These are phyloP conservation scores for Elmis aenea DNA, from an alignment of 2,888 invertebrate genomes.

Conservation along the genomic window DNA sequence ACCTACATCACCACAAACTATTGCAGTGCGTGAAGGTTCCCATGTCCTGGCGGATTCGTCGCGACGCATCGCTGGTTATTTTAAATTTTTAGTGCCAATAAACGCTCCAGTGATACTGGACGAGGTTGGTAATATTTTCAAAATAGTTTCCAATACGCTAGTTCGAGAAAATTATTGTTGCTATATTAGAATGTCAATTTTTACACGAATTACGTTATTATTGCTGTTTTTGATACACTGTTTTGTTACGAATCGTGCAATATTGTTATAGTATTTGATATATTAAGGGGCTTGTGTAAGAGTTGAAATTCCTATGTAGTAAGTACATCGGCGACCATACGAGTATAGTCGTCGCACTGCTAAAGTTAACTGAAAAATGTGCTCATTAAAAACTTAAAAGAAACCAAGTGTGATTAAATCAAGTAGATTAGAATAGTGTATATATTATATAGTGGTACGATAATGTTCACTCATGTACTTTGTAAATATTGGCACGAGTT, in stretches of 20 bases:
- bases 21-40: conserved; percentile 7
- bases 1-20: no score
- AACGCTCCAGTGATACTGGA: conserved; percentile 32
- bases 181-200: no score
- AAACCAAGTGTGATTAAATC: conserved; percentile 44
- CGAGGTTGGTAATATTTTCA: conserved; percentile 2
- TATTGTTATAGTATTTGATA: conserved; percentile 7
- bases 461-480: conserved; percentile 34
- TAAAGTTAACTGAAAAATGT: conserved; percentile 1
- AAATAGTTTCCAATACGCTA: no score
- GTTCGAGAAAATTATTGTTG: no score
- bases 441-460: conserved; percentile 33
- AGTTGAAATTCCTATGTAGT: no score
- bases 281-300: no score
- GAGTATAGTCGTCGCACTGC: no score
- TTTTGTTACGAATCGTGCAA: no score
- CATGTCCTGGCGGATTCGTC: conserved; percentile 15
- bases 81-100: conserved; percentile 32
- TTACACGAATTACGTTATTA: no score
- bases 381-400: conserved; percentile 24
- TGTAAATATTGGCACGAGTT: conserved; percentile 41
- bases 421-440: conserved; percentile 38
- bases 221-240: no score
- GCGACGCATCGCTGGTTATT: conserved; percentile 34
- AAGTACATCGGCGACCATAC: no score